Base-by-base conservation (phyloP, 30 jellyfish, hydroid and myxozoan genomes). In the Pelagia noctiluca region DNA sequence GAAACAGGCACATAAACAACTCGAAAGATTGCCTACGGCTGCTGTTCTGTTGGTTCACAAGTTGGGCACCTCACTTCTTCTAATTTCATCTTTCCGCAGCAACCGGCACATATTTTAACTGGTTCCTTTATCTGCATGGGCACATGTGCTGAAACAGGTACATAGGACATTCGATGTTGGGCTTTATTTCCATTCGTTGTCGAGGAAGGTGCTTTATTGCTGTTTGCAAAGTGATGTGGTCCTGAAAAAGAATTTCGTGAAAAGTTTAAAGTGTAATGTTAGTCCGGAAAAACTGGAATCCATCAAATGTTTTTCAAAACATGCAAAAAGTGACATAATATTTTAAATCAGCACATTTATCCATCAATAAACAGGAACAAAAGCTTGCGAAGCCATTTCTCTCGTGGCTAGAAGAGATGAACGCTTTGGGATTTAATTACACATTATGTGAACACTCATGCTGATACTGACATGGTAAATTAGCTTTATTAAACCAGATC, bases 1-100 rank as follows among this genome's bases (percentile, higher is more conserved):
- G 99, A 88, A 2, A 93, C 99, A 11, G 99, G 99, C 67, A 93
- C 99, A 62, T 93, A 93, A 3, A 97, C 96, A 95, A 92, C n/a
- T n/a, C n/a, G n/a, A n/a, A n/a, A n/a, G n/a, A n/a, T n/a, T n/a
- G n/a, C n/a, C n/a, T n/a, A 53, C 25, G 69, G 25, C 16, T 88
- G 80, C 30, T 75, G 96, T 28, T 93, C 99, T 28, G 96, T 70
- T 37, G 99, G 99, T 46, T 93, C 99, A 84, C 99, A 93, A 2
- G 86, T 93, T 24, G 99, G 99, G 61, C 99, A 93, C 57, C 99
- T 82, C 47, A 88, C 97, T 62, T 93, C 99, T 76, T 93, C 99
- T 24, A 93, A 91, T 37, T 93, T 93, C 99, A 93, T 93, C 50
- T 87, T 93, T 19, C 99, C 99, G 25, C 99, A 97, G 53, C 99